phyloP scores from a whole-genome alignment of 2,888 invertebrate genomes.

The Macrostomum cliftonense region DNA sequence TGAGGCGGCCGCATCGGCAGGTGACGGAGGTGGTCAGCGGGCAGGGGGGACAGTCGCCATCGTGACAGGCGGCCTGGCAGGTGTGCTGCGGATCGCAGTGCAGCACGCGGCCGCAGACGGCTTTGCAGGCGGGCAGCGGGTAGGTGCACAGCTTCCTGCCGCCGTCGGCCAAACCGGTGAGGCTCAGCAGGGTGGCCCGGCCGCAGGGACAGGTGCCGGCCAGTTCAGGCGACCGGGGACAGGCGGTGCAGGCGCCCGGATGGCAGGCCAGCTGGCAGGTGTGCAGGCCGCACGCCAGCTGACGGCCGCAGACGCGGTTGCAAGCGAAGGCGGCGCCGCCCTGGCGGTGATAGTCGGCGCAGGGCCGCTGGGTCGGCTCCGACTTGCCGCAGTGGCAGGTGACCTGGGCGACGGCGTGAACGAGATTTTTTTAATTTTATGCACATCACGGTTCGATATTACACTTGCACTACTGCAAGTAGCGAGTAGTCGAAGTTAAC shows the following conservation, averaged over 20 bases:
- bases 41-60: slow-evolving; percentile 13
- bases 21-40: slow-evolving; percentile 49
- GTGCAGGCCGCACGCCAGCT: slow-evolving; percentile 44
- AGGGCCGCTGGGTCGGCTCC: slow-evolving; percentile 45
- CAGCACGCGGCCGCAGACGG: slow-evolving; percentile 62
- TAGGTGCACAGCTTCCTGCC: slow-evolving; percentile 19
- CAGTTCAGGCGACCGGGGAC: slow-evolving; percentile 45
- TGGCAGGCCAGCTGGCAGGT: slow-evolving; percentile 52
- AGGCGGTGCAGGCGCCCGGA: slow-evolving; percentile 48
- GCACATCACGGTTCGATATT: too few relatives aligned
- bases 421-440: too few relatives aligned
- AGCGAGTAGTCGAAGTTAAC: background rate
- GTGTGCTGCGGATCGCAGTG: slow-evolving; percentile 46
- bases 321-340: slow-evolving; percentile 18
- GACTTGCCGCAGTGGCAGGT: slow-evolving; percentile 42
- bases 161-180: slow-evolving; percentile 14
- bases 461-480: background rate
- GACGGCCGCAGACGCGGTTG: slow-evolving; percentile 17
- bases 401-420: background rate
- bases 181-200: slow-evolving; percentile 42
- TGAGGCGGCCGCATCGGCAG: slow-evolving; percentile 46
- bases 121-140: slow-evolving; percentile 39
- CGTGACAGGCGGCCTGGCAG: slow-evolving; percentile 19
- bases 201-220: slow-evolving; percentile 59
- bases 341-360: slow-evolving; percentile 42